phyloP scores from a whole-genome alignment of 2,888 invertebrate species.

The Tanytarsus gracilentus region DNA sequence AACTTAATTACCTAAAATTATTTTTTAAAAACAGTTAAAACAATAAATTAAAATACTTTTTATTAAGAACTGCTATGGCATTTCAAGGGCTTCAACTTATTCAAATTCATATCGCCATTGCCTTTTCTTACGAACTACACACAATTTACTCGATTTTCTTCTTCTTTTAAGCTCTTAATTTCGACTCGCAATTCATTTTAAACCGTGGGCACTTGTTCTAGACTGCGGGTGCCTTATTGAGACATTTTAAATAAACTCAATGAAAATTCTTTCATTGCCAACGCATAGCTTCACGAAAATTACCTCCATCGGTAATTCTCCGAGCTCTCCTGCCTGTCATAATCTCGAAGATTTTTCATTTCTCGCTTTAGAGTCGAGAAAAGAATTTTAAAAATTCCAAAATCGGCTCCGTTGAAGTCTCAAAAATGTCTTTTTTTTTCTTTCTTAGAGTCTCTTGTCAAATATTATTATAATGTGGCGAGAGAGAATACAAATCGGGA shows the following conservation, averaged over 20 bases:
- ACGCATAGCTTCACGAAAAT: too few species aligned
- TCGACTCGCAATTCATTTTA: too few species aligned
- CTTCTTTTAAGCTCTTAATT: not conserved
- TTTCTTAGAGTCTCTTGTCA: slow-evolving; percentile 7
- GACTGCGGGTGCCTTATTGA: too few species aligned
- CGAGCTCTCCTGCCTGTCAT: too few species aligned
- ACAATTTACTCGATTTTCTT: not conserved
- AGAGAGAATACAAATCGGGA: slow-evolving; percentile 13
- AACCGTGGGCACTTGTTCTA: too few species aligned
- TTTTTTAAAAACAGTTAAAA: too few species aligned
- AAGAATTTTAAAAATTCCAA: slow-evolving; percentile 26
- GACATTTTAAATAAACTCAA: too few species aligned
- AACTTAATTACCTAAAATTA: too few species aligned
- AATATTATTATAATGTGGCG: not conserved
- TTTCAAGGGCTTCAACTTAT: slow-evolving; percentile 28
- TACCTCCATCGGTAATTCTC: too few species aligned
- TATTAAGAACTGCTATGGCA: not conserved
- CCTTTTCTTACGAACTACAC: not conserved
- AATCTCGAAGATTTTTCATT: not conserved
- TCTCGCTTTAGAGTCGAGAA: not conserved
- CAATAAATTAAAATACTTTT: too few species aligned
- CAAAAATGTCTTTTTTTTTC: not conserved
- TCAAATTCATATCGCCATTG: slow-evolving; percentile 10
- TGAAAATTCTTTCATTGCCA: too few species aligned
- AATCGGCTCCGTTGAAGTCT: not conserved